Conservation (phyloP, 1,140 invertebrate species). For the Microplitis mediator region DNA sequence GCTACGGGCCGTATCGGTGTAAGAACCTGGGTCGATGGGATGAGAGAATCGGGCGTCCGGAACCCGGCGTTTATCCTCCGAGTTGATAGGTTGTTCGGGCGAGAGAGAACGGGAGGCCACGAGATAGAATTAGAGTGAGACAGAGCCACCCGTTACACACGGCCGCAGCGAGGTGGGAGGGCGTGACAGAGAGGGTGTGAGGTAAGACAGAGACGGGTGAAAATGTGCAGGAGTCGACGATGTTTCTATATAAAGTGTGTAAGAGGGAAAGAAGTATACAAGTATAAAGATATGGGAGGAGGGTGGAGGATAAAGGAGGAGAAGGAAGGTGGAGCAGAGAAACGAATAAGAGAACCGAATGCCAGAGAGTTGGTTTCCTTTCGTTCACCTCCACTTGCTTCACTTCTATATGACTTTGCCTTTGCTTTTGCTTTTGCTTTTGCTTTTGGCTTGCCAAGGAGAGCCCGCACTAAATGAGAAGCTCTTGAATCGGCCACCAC, state of each 20-base stretch:
- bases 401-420: no score
- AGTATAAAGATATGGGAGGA: background rate
- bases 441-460: slow-evolving; percentile 9
- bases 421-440: no score
- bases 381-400: slow-evolving; percentile 6
- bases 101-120: slow-evolving; percentile 51
- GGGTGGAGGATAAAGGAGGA: background rate
- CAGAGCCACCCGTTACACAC: slow-evolving; percentile 35
- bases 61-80: slow-evolving; percentile 57
- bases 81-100: slow-evolving; percentile 63
- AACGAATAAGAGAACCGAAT: slow-evolving; percentile 11
- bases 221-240: slow-evolving; percentile 15
- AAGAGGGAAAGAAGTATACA: background rate
- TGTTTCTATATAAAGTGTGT: background rate
- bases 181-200: slow-evolving; percentile 18
- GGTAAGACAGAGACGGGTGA: slow-evolving; percentile 12
- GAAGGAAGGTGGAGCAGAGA: slow-evolving; percentile 8
- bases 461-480: slow-evolving; percentile 27
- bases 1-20: slow-evolving; percentile 56
- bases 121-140: slow-evolving; percentile 62
- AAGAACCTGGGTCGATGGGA: slow-evolving; percentile 60
- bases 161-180: slow-evolving; percentile 11
- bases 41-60: slow-evolving; percentile 59
- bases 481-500: slow-evolving; percentile 18
- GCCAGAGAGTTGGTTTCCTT: slow-evolving; percentile 18